Conservation (phyloP, 2,113 vertebrate genomes). For the Ptyas mucosa region DNA sequence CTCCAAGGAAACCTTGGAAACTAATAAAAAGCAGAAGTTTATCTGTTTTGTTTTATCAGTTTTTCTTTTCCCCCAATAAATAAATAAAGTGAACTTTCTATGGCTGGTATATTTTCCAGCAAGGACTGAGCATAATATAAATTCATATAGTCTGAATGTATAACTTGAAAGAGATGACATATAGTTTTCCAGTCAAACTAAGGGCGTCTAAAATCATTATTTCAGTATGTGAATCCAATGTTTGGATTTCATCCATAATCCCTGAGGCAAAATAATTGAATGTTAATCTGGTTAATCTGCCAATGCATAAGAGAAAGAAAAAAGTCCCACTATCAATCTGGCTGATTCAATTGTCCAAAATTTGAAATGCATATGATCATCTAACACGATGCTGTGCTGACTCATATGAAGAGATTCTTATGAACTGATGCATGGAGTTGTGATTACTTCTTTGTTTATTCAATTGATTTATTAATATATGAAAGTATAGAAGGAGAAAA, state of each 20-base stretch:
- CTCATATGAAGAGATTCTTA: background rate
- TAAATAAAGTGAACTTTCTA: background rate
- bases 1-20: background rate
- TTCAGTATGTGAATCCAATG: background rate
- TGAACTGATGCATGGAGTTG: background rate
- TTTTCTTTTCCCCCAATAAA: background rate
- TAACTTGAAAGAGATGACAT: background rate
- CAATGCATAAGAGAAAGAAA: background rate
- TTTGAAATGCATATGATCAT: background rate
- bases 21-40: slow-evolving; percentile 11
- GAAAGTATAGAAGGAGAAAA: background rate
- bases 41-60: slow-evolving; percentile 2
- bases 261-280: background rate
- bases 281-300: background rate
- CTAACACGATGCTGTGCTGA: background rate
- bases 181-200: background rate
- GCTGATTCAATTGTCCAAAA: background rate
- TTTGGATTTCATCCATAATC: background rate
- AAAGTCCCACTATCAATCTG: background rate
- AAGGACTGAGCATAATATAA: background rate
- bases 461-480: background rate
- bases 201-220: background rate
- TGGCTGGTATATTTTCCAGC: background rate
- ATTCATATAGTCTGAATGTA: background rate
- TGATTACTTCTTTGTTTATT: background rate